Conservation (phyloP, 2,888 invertebrate genomes). For the Eristalis intricaria region DNA sequence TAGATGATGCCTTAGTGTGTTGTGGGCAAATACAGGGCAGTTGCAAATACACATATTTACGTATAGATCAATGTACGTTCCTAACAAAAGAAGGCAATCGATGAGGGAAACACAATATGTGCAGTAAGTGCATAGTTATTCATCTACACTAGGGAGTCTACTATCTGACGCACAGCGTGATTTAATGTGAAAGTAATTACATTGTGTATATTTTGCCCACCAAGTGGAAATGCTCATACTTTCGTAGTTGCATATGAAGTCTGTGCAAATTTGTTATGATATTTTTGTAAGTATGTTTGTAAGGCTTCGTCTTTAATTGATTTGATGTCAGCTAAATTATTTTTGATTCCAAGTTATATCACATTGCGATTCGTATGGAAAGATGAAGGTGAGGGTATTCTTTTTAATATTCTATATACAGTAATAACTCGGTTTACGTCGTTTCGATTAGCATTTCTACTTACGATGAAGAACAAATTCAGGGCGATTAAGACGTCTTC, state of each 20-base stretch:
- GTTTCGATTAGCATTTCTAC: too few relatives aligned
- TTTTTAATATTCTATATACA: too few relatives aligned
- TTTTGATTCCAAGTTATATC: too few relatives aligned
- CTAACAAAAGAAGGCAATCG: slow-evolving; percentile 56
- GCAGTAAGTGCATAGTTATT: slow-evolving; percentile 55
- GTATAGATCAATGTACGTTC: neutral
- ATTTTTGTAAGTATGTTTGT: neutral
- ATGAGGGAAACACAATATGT: slow-evolving; percentile 41
- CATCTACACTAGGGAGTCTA: slow-evolving; percentile 41
- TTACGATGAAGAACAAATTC: too few relatives aligned
- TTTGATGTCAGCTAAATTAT: too few relatives aligned
- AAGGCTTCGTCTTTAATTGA: neutral
- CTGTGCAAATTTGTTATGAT: slow-evolving; percentile 7
- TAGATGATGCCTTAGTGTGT: slow-evolving; percentile 17
- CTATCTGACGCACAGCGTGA: slow-evolving; percentile 47
- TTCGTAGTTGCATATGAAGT: neutral
- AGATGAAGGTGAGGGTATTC: too few relatives aligned
- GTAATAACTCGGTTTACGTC: too few relatives aligned
- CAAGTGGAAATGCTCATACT: neutral
- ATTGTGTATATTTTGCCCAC: slow-evolving; percentile 9
- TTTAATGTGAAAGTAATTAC: slow-evolving; percentile 49
- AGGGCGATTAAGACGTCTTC: too few relatives aligned
- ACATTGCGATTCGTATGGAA: too few relatives aligned
- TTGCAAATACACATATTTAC: slow-evolving; percentile 32
- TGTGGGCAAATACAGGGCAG: slow-evolving; percentile 23